Evolutionary conservation across 35 echinoderm and acorn worm genomes (phyloP), one percentile per base, ranked within the genome.

Genomic region (Apostichopus parvimensis): DNA sequence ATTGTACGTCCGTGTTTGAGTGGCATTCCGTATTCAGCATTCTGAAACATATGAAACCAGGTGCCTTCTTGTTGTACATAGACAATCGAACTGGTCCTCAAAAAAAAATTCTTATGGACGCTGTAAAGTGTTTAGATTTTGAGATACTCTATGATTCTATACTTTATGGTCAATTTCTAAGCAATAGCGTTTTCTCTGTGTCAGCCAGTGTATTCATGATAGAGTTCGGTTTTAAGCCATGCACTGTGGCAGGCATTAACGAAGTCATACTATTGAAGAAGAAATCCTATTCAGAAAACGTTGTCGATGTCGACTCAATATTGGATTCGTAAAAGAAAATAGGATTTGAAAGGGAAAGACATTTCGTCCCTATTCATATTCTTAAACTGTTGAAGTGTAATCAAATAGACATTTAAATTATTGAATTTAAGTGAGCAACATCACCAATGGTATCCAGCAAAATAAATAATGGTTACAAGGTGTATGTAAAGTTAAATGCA

Each of bases 1-100:
- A 75, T 7, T 75, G 21, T 75, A 45, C 79, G 45, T n/a, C 21
- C 9, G 56, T 62, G 22, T 61, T 9, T 56, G 13, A 87, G 66
- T 87, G 83, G 83, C 54, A 87, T 62, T 87, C 83, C 53, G 83
- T 87, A 2, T 87, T 54, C 56, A 62, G n/a, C 54, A 87, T 58
- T 20, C 23, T 87, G 56, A 87, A 87, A 13, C 11, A 56, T 25
- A 87, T 87, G 83, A 58, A 87, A 10, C 56, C 83, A 12, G 83
- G 83, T 15, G 55, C 83, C 9, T 87, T 61, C 21, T 56, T 87
- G 10, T 21, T 87, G 4, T 87, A 61, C 83, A 87, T 87, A 18
- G 83, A 87, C 83, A 87, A 87, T 56, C 11, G 22, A 13, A 87
- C 83, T 1, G 83, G 83, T 25, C 54, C 55, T 58, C 83, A 87